Evolutionary conservation across 2,113 vertebrate species (phyloP), one percentile per base, ranked within the genome.

Genomic region (Coracopsis vasa): DNA sequence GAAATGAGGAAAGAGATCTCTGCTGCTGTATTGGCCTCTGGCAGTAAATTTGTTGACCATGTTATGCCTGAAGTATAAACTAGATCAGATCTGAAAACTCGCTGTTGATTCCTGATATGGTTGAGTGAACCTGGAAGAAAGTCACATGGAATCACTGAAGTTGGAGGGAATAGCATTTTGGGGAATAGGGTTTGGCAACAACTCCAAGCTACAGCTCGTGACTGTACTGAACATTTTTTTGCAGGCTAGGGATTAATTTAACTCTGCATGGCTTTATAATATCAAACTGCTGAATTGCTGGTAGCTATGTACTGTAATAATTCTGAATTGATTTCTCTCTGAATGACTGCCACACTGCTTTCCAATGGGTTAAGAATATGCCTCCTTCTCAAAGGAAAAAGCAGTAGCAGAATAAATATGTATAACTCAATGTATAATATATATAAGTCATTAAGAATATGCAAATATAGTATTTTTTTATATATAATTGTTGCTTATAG

Each of bases 201-300:
- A 16, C 86, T 91, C 37, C 35, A 31, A 61, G 17, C 60, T 78
- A 18, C 9, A 33, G 29, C 65, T 86, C 53, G 29, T 67, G 72
- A 74, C 56, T 86, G 58, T 50, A 44, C 69, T 67, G 61, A 84
- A 51, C 4, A 2, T 21, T 79, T 81, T 56, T 90, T 94, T 73
- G 27, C 42, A 79, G 86, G 35, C 72, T 89, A 31, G 77, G 51
- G 73, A 84, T 84, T 92, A 87, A 89, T 91, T 90, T 90, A 80
- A 56, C 58, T 93, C 27, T 94, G 58, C n/a, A 18, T 88, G 78
- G 78, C 53, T 94, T 94, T 90, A n/a, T 88, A 73, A 73, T 58
- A 70, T 58, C 71, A 72, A 90, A 27, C 28, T 61, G 74, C 92
- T 85, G 79, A 70, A 93, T 80, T 73, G 79, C 81, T 95, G 48